These are phyloP conservation scores for Echeneis naucrates DNA, from an alignment of 2,797 vertebrate genomes.

Conservation along the genomic window DNA sequence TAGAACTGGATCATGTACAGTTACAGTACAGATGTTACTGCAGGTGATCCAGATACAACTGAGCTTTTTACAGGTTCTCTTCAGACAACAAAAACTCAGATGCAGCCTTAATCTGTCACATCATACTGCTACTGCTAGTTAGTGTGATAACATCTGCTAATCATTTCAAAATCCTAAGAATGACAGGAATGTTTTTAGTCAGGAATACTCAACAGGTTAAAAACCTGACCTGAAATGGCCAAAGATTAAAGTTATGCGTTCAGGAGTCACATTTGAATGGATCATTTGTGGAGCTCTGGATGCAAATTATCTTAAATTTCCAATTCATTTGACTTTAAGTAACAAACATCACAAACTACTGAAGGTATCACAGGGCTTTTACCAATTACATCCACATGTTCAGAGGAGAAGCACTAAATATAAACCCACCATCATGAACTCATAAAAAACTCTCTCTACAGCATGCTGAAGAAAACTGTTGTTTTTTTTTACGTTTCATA, in stretches of 20 bases:
- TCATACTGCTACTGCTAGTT: too few relatives aligned
- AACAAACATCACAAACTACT: neutral
- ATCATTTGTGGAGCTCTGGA: neutral
- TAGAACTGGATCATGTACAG: neutral
- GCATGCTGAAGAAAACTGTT: too few relatives aligned
- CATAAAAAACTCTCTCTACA: neutral
- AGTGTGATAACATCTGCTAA: too few relatives aligned
- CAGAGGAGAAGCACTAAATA: neutral
- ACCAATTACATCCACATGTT: neutral
- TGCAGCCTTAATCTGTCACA: too few relatives aligned
- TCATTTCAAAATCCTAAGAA: too few relatives aligned
- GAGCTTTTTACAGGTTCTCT: neutral
- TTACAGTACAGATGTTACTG: neutral
- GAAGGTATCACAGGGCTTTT: neutral
- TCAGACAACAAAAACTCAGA: too few relatives aligned
- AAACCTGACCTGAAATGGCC: too few relatives aligned
- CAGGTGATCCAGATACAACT: too few relatives aligned
- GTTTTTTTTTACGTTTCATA: too few relatives aligned
- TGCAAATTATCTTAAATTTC: constrained; percentile 12
- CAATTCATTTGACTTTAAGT: neutral
- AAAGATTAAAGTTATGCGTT: too few relatives aligned
- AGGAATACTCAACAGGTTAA: too few relatives aligned
- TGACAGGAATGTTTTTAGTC: too few relatives aligned
- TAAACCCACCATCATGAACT: neutral
- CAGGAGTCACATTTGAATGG: constrained; percentile 27